Conservation (phyloP, 2,113 vertebrate species). For the Phodopus roborovskii region DNA sequence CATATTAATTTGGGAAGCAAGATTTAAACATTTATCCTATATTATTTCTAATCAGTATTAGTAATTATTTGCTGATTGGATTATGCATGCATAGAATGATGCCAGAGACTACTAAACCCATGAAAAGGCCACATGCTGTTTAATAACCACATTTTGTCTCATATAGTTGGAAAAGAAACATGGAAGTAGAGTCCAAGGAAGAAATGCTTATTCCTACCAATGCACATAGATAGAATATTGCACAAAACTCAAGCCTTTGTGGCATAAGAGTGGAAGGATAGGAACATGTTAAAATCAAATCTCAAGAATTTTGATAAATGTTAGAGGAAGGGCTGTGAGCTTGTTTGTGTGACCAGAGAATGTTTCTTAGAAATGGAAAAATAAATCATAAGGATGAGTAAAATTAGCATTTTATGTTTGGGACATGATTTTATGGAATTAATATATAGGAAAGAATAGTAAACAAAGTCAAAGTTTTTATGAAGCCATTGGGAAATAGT, state of each 20-base stretch:
- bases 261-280: neutral
- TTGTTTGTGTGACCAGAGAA: neutral
- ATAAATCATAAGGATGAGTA: neutral
- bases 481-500: neutral
- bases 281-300: neutral
- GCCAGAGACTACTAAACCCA: neutral
- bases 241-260: too few species aligned
- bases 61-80: neutral
- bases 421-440: neutral
- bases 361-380: neutral
- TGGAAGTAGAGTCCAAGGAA: neutral
- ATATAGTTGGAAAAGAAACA: neutral
- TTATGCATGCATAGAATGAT: neutral
- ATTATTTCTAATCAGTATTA: neutral
- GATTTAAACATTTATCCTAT: neutral
- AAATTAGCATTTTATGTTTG: neutral
- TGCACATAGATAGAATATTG: neutral
- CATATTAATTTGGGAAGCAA: neutral
- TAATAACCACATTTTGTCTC: neutral
- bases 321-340: neutral
- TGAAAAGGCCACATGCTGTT: neutral
- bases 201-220: rapidly evolving
- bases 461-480: neutral
- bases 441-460: neutral
- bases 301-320: neutral